Evolutionary conservation across 2,888 invertebrate species (phyloP), one percentile per base, ranked within the genome.

Genomic region (Automeris io): DNA sequence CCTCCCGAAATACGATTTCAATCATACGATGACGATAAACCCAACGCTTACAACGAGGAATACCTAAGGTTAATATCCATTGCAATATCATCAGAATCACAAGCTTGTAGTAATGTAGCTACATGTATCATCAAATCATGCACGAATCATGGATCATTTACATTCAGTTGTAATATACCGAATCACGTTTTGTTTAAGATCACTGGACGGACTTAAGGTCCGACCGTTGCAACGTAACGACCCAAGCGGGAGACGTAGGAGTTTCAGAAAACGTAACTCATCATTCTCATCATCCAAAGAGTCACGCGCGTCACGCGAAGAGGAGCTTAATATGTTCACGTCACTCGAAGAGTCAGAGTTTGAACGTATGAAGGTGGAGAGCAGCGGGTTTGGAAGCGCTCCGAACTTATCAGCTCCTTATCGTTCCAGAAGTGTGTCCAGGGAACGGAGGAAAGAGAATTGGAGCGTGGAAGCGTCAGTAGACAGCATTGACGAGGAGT

Each of bases 181-280:
- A 74, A 67, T 82, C 78, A 80, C 72, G 51, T 79, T 83, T 87
- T 82, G 81, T 87, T 87, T 79, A 86, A 87, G 87, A 72, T 90
- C 90, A 54, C 83, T 91, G 62, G 91, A 92, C 70, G 91, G 91
- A 53, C 88, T 91, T 58, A 90, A 90, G 70, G 87, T 72, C 59
- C 88, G 89, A 46, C 89, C 90, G 39, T 65, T 90, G 55, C 81
- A 89, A 65, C 88, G 90, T 47, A 89, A 85, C 65, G 90, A 90
- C 73, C 90, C 90, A 49, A 90, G 89, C 48, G 88, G 89, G 46
- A 74, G 90, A 25, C 77, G 90, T 44, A 80, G 88, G 42, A 90
- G 88, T 57, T 90, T 88, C 63, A 89, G 88, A 65, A 90, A 89
- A 53, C 87, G 89, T 23, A 82, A 87, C 44, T 90, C 90, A 25